Percentiles rank a stretch among this genome's conserved stretches.
phyloP scores from a whole-genome alignment of 1,140 invertebrate species.

The Ptiloglossa arizonensis region DNA sequence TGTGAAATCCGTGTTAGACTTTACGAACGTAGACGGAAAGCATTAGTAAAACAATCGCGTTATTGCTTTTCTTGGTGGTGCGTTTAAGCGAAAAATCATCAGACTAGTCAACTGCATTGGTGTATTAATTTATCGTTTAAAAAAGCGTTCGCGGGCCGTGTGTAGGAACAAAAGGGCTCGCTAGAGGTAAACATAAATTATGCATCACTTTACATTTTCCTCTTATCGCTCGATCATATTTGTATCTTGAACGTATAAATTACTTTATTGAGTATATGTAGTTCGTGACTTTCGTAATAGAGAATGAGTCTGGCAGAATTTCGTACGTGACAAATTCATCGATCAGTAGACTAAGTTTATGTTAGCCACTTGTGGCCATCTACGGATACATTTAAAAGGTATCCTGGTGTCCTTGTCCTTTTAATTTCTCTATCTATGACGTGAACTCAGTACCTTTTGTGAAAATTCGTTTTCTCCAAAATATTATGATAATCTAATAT shows the following conservation, averaged over 20 bases:
- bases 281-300: slow-evolving; percentile 10
- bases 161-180: slow-evolving; percentile 67
- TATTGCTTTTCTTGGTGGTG: slow-evolving; percentile 48
- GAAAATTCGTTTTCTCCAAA: neutral
- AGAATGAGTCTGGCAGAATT: slow-evolving; percentile 37
- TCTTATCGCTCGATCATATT: slow-evolving; percentile 3
- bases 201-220: slow-evolving; percentile 27
- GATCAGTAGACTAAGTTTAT: slow-evolving; percentile 68
- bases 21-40: slow-evolving; percentile 46
- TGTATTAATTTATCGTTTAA: slow-evolving; percentile 52
- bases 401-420: slow-evolving; percentile 45
- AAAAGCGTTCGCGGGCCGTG: slow-evolving; percentile 54
- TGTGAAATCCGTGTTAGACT: slow-evolving; percentile 66
- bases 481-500: neutral
- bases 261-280: neutral
- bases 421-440: slow-evolving; percentile 21
- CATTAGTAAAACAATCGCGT: slow-evolving; percentile 20
- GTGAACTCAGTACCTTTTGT: neutral
- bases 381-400: slow-evolving; percentile 64
- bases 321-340: slow-evolving; percentile 67
- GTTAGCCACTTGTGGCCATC: slow-evolving; percentile 76
- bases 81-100: slow-evolving; percentile 44
- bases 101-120: slow-evolving; percentile 6
- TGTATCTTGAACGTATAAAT: neutral
- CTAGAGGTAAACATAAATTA: slow-evolving; percentile 74